Conservation (phyloP, 2,113 vertebrate species). For the Anguilla rostrata region DNA sequence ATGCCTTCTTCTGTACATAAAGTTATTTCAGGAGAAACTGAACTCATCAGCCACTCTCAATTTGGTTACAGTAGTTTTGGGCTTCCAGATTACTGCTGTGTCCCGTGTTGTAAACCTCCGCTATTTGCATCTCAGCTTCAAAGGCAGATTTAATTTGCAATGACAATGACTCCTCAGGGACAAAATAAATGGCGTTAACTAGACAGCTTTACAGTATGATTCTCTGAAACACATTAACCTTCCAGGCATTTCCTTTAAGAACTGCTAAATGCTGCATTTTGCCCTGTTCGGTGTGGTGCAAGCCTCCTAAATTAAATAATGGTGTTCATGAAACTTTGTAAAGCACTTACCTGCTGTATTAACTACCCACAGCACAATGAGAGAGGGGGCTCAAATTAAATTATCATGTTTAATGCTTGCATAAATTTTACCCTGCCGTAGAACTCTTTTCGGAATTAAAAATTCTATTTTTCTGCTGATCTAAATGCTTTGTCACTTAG, state of each 20-base stretch:
- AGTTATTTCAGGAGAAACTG: conserved; percentile 1
- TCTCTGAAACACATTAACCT: neutral
- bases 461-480: too few relatives aligned
- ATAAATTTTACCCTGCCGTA: neutral
- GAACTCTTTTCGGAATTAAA: neutral
- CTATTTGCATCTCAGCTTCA: neutral
- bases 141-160: neutral
- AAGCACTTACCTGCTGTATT: neutral
- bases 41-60: neutral
- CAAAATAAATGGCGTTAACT: neutral
- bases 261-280: neutral
- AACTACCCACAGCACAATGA: neutral
- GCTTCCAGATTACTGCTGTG: neutral
- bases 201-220: neutral
- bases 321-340: neutral
- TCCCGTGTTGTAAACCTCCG: neutral
- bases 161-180: neutral
- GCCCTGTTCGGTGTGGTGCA: neutral
- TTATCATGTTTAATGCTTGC: neutral
- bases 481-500: too few relatives aligned
- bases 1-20: neutral
- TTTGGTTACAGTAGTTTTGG: neutral
- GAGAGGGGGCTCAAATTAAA: neutral
- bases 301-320: neutral
- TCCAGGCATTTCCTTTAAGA: neutral